phyloP scores from a whole-genome alignment of 2,888 invertebrate species.

The Chymomyza amoena region DNA sequence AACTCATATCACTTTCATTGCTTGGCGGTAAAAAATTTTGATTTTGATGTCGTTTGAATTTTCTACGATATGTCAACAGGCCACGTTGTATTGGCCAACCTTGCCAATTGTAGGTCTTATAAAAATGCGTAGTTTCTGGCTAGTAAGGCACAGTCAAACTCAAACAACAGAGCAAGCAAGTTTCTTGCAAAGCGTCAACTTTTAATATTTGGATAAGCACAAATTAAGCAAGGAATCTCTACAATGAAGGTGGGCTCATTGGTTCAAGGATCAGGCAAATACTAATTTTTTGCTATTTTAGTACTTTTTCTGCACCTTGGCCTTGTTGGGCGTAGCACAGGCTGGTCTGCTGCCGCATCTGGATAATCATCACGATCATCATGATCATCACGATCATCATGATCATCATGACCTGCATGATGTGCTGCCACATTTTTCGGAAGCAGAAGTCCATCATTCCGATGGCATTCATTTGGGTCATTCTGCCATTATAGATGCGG shows the following conservation, averaged over 20 bases:
- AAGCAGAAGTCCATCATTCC: slow-evolving; percentile 63
- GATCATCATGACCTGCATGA: slow-evolving; percentile 62
- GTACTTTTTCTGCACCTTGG: slow-evolving; percentile 75
- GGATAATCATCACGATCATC: slow-evolving; percentile 54
- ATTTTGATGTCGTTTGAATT: slow-evolving; percentile 62
- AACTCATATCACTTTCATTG: slow-evolving; percentile 59
- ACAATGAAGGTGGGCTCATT: slow-evolving; percentile 73
- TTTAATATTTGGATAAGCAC: slow-evolving; percentile 64
- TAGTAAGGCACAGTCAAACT: slow-evolving; percentile 68
- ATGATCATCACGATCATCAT: slow-evolving; percentile 68
- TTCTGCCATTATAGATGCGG: slow-evolving; percentile 49
- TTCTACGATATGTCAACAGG: background rate
- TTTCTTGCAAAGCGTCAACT: slow-evolving; percentile 52
- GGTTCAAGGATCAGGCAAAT: background rate
- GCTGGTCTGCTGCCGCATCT: slow-evolving; percentile 73
- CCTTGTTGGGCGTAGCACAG: slow-evolving; percentile 67
- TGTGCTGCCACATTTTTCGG: slow-evolving; percentile 55
- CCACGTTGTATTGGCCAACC: slow-evolving; percentile 55
- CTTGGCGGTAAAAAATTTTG: slow-evolving; percentile 16
- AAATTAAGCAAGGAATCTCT: slow-evolving; percentile 75
- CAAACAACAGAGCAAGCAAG: slow-evolving; percentile 59
- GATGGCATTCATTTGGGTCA: slow-evolving; percentile 73
- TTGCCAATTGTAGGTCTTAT: slow-evolving; percentile 52
- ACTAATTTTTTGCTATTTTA: slow-evolving; percentile 22
- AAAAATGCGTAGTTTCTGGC: slow-evolving; percentile 63